These are phyloP conservation scores for Cepaea nemoralis DNA, from an alignment of 1,140 invertebrate genomes.

Conservation along the genomic window DNA sequence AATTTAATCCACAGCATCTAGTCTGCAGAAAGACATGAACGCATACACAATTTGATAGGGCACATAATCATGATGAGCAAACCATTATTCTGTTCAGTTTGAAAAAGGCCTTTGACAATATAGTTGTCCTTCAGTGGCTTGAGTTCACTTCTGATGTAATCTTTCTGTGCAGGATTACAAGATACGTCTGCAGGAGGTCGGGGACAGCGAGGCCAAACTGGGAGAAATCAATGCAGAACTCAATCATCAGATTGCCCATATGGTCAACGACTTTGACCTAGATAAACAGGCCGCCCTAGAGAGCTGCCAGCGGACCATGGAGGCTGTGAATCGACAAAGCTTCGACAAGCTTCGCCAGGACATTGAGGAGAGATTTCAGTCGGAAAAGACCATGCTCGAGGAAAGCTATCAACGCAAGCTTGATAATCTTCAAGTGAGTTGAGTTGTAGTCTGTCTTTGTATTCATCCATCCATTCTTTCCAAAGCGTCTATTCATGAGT, in stretches of 20 bases:
- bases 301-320: slow-evolving; percentile 49
- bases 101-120: too few species aligned
- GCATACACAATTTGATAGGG: too few species aligned
- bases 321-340: slow-evolving; percentile 1
- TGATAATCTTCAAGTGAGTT: slow-evolving; percentile 6
- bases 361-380: background rate
- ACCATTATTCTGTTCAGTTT: too few species aligned
- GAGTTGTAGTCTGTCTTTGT: too few species aligned
- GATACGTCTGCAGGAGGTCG: slow-evolving; percentile 59
- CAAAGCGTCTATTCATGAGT: background rate
- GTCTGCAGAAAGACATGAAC: too few species aligned
- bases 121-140: too few species aligned
- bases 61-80: background rate
- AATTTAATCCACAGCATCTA: too few species aligned
- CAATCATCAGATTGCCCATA: slow-evolving; percentile 61
- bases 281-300: slow-evolving; percentile 64
- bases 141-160: too few species aligned
- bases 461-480: too few species aligned
- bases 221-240: slow-evolving; percentile 64
- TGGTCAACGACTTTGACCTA: slow-evolving; percentile 64
- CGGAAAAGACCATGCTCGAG: background rate
- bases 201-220: slow-evolving; percentile 61
- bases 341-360: slow-evolving; percentile 10
- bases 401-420: background rate
- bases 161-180: slow-evolving; percentile 56